Evolutionary conservation across 2,113 vertebrate genomes (phyloP), one percentile per base, ranked within the genome.

Genomic region (Micronycteris hirsuta): DNA sequence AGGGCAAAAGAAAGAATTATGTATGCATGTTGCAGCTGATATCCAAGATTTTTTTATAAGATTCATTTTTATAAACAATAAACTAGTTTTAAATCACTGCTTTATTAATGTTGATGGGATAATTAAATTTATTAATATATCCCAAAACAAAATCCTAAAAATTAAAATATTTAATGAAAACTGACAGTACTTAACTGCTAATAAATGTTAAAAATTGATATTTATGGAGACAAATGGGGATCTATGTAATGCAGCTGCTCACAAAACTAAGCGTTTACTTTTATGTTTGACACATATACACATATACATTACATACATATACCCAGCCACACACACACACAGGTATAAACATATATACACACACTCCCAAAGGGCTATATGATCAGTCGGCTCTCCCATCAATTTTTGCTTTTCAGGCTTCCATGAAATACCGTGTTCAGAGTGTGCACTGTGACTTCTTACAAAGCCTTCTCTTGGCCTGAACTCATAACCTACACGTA

Each of bases 81-180:
- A 67, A 54, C n/a, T 65, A 14, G 26, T 52, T 76, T 92, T 92
- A 92, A 65, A 85, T 54, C 19, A 92, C 36, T 85, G 14, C 3
- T 76, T 65, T 38, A 85, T 67, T 76, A 76, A 65, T 65, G n/a
- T 8, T 52, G 54, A 76, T 84, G 28, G 31, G 20, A 52, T 43
- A 43, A 91, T 91, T 22, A 45, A 74, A 24, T 76, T 49, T 92
- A 83, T 84, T 77, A 76, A 10, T 87, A 74, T 41, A 88, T 52
- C 43, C 36, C 36, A 78, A 90, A 89, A 85, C 15, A 95, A 86
- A 95, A 86, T 65, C 38, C 17, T 73, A 86, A 89, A 96, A 65
- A 63, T 77, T 84, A 54, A 88, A 88, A 63, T n/a, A 77, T 11
- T 77, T 41, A 41, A 61, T 80, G 45, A 95, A 63, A 80, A 70